A percentile compares a stretch with the other conserved stretches of the same genome.
phyloP scores from a whole-genome alignment of 1,140 invertebrate genomes.

The Galleria mellonella region DNA sequence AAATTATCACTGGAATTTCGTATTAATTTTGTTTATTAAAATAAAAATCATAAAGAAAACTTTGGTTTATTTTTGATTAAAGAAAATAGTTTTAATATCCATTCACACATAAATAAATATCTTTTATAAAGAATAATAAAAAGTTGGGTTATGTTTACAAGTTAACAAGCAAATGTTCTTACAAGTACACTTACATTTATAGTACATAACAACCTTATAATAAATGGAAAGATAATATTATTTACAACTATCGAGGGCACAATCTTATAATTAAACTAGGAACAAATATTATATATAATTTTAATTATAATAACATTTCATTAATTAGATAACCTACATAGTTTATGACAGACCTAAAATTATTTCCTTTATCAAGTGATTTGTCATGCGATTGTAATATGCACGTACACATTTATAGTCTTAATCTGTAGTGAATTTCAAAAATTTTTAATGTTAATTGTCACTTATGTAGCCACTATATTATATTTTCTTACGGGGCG shows the following conservation, averaged over 20 bases:
- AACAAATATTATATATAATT: constrained; percentile 30
- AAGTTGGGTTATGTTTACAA: no score
- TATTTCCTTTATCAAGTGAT: constrained; percentile 8
- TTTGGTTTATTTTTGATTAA: constrained; percentile 54
- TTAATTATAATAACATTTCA: constrained; percentile 11
- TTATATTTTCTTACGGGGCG: no score
- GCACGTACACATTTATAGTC: no score
- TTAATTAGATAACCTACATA: constrained; percentile 2
- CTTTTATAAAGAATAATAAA: not conserved
- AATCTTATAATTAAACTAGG: constrained; percentile 24
- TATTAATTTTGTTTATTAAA: no score
- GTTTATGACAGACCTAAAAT: constrained; percentile 7
- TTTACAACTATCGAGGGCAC: no score
- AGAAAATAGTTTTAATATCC: not conserved
- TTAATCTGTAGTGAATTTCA: no score
- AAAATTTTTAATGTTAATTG: no score
- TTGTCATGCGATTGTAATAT: constrained; percentile 14
- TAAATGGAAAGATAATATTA: no score
- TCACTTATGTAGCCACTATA: no score
- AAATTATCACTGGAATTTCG: no score
- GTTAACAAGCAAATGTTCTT: not conserved
- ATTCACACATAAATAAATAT: constrained; percentile 12
- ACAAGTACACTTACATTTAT: not conserved
- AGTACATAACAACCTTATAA: no score
- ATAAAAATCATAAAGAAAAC: constrained; percentile 13